These are phyloP conservation scores for Rhagologus leucostigma DNA, from an alignment of 2,113 vertebrate genomes.

Conservation along the genomic window DNA sequence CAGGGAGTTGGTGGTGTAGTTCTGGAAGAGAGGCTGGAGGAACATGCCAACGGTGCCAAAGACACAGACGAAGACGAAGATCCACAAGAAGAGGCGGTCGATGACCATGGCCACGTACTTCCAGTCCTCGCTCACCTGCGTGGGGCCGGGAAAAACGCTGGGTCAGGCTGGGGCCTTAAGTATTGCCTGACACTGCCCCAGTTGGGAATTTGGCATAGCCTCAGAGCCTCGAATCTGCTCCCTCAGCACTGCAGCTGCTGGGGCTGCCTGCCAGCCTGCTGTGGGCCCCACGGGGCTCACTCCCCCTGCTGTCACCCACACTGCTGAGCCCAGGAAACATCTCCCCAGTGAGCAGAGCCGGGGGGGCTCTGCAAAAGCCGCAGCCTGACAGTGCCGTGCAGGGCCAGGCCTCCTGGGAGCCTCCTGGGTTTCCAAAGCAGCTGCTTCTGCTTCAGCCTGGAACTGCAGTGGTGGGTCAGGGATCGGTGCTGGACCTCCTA, in stretches of 20 bases:
- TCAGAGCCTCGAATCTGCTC: background rate
- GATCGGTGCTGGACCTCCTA: too few relatives aligned
- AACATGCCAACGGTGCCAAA: conserved; percentile 95
- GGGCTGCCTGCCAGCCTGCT: background rate
- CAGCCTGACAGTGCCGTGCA: background rate
- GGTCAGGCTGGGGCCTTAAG: background rate
- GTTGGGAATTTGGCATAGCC: fast-evolving
- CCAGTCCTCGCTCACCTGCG: conserved; percentile 96
- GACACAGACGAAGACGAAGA: conserved; percentile 94
- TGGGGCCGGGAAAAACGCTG: fast-evolving
- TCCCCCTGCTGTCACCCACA: background rate
- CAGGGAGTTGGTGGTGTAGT: conserved; percentile 84
- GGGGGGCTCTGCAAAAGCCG: background rate
- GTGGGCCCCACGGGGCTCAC: fast-evolving
- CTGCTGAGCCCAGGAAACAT: background rate
- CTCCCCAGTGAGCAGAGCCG: background rate
- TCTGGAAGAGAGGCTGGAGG: conserved; percentile 94
- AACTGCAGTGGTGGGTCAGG: background rate
- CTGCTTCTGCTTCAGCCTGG: background rate
- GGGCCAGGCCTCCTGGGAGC: background rate
- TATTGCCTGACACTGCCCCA: background rate
- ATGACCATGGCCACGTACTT: conserved; percentile 98
- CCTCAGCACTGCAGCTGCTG: background rate
- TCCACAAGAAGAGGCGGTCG: conserved; percentile 95
- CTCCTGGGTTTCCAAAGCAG: background rate